Conservation (phyloP, 2,797 vertebrate genomes). For the Pangasius mekongensis region DNA sequence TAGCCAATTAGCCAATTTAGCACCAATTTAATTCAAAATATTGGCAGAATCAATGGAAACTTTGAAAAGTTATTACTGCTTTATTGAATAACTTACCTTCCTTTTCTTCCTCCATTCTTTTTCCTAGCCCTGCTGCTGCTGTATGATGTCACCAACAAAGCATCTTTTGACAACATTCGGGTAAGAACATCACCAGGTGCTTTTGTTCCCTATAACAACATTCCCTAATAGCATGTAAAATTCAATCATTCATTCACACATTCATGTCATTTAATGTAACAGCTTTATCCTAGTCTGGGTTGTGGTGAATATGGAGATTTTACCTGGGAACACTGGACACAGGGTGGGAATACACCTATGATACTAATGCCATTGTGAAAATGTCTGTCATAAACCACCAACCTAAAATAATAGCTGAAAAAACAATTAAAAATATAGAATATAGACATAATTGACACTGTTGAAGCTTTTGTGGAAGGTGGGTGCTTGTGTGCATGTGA, state of each 20-base stretch:
- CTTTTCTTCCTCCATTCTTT: neutral
- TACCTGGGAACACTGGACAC: no score
- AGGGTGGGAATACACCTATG: no score
- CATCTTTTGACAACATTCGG: conserved; percentile 92
- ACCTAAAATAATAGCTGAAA: neutral
- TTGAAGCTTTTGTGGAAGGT: neutral
- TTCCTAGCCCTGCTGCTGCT: neutral
- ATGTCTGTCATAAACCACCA: neutral
- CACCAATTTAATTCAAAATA: neutral
- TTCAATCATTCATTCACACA: neutral
- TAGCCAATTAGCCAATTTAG: conserved; percentile 12
- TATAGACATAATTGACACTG: neutral
- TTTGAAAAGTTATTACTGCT: neutral
- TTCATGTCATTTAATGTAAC: neutral
- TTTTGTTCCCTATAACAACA: neutral
- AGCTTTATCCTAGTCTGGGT: neutral
- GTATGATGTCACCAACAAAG: conserved; percentile 87
- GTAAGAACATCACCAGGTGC: conserved; percentile 56
- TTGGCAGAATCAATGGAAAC: neutral
- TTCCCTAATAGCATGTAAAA: neutral
- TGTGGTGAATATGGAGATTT: neutral
- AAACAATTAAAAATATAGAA: neutral
- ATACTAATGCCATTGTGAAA: neutral
- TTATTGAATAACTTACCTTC: neutral
- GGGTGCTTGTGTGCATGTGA: no score